Conservation (phyloP, 2,113 vertebrate genomes). For the Takifugu flavidus region DNA sequence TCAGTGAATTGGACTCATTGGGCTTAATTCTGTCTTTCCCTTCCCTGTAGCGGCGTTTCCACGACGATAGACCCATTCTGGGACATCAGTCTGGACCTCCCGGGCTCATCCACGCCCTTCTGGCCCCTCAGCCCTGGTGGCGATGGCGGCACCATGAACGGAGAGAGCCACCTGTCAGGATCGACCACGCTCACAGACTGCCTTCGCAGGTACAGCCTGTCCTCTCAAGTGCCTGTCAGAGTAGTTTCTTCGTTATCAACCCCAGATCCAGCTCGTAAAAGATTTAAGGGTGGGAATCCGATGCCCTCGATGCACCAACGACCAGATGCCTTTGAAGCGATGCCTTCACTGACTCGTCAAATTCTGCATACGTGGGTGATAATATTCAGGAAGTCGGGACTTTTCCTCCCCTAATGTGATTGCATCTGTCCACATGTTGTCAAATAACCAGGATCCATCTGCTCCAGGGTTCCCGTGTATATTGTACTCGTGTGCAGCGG, state of each 20-base stretch:
- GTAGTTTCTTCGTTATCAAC: background rate
- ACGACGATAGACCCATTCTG: slow-evolving; percentile 99
- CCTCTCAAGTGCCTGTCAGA: background rate
- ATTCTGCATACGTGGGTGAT: background rate
- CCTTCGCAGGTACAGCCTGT: slow-evolving; percentile 84
- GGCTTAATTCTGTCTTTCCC: background rate
- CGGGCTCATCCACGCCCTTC: slow-evolving; percentile 96
- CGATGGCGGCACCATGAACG: slow-evolving; percentile 89
- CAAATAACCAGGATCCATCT: slow-evolving; percentile 16
- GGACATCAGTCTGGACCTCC: slow-evolving; percentile 98
- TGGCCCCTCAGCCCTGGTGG: slow-evolving; percentile 97
- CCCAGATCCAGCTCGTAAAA: background rate
- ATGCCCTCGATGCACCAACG: no score
- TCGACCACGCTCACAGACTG: slow-evolving; percentile 98
- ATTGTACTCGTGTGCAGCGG: slow-evolving; percentile 18
- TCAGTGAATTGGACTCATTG: slow-evolving; percentile 6
- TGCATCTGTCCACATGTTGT: slow-evolving; percentile 9
- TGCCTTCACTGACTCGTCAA: background rate
- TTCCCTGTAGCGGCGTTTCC: slow-evolving; percentile 85
- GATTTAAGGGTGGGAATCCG: background rate
- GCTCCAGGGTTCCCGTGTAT: slow-evolving; percentile 18
- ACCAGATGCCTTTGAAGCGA: background rate
- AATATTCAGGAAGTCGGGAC: slow-evolving; percentile 4
- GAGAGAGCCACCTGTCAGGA: slow-evolving; percentile 89
- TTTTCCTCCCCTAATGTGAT: background rate